These are phyloP conservation scores for Mustela lutreola DNA, from an alignment of 2,113 vertebrate genomes.

Conservation along the genomic window DNA sequence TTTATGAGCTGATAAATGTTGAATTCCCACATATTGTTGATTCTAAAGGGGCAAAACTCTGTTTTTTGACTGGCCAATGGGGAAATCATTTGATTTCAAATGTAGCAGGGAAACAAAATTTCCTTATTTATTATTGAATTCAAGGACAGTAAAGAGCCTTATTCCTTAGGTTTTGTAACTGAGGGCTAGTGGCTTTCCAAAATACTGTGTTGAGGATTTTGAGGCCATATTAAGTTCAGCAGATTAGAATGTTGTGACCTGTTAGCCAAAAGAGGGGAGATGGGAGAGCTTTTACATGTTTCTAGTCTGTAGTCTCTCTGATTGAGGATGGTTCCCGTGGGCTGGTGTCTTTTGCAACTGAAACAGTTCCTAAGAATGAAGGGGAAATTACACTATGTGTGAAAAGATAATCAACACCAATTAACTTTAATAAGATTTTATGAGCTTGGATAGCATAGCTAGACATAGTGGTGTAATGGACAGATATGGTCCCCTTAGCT, in stretches of 20 bases:
- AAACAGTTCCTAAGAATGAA: not conserved
- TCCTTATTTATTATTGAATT: slow-evolving; percentile 53
- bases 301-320: not conserved
- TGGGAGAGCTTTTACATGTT: not conserved
- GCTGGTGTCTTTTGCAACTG: not conserved
- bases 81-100: not conserved
- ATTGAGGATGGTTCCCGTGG: not conserved
- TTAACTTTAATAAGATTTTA: slow-evolving; percentile 21
- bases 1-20: slow-evolving; percentile 10
- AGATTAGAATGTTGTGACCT: not conserved
- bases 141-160: not conserved
- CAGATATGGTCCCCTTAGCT: not conserved
- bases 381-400: not conserved
- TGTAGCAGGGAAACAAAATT: not conserved
- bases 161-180: not conserved
- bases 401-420: not conserved
- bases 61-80: not conserved
- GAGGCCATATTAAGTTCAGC: not conserved
- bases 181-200: not conserved
- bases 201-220: not conserved
- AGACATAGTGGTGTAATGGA: not conserved
- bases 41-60: not conserved
- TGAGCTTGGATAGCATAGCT: not conserved
- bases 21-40: not conserved
- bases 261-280: not conserved